Percentiles rank a stretch among this genome's conserved stretches.
These are phyloP conservation scores for Tichodroma muraria DNA, from an alignment of 2,113 vertebrate species.

Conservation along the genomic window DNA sequence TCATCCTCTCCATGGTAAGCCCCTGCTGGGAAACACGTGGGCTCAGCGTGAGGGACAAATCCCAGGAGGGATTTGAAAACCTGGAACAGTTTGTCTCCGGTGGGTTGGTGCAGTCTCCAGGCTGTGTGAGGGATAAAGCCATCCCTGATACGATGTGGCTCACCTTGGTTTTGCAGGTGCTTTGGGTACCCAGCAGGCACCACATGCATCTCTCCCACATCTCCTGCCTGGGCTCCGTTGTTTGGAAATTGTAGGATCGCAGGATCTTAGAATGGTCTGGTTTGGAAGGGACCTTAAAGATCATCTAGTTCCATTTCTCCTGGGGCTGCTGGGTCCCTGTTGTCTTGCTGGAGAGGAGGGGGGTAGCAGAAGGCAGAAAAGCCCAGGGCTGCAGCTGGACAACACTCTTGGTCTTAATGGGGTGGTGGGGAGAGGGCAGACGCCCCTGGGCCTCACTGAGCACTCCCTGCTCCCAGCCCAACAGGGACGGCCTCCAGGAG, in stretches of 20 bases:
- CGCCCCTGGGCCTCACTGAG: accelerated
- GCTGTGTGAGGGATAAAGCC: neutral
- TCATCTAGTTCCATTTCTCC: neutral
- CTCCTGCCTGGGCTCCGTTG: accelerated
- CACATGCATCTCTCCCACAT: accelerated
- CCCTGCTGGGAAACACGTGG: accelerated
- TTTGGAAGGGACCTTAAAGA: neutral
- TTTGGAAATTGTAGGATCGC: neutral
- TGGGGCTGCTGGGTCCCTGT: neutral
- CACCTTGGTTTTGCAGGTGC: neutral
- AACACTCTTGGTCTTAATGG: accelerated
- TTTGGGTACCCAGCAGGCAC: neutral
- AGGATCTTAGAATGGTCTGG: neutral
- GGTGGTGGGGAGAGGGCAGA: neutral
- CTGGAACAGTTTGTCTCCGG: accelerated
- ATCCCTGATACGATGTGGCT: accelerated
- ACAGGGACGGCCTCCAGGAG: conserved; percentile 86
- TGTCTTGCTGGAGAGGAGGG: neutral
- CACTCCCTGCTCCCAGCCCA: conserved; percentile 69
- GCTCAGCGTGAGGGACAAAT: accelerated
- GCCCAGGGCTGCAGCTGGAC: neutral
- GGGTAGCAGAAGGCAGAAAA: neutral
- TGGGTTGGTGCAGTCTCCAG: neutral
- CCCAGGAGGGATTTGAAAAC: neutral
- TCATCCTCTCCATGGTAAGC: conserved; percentile 92